Conservation (phyloP, 2,888 invertebrate genomes). For the Nycteola revayana region DNA sequence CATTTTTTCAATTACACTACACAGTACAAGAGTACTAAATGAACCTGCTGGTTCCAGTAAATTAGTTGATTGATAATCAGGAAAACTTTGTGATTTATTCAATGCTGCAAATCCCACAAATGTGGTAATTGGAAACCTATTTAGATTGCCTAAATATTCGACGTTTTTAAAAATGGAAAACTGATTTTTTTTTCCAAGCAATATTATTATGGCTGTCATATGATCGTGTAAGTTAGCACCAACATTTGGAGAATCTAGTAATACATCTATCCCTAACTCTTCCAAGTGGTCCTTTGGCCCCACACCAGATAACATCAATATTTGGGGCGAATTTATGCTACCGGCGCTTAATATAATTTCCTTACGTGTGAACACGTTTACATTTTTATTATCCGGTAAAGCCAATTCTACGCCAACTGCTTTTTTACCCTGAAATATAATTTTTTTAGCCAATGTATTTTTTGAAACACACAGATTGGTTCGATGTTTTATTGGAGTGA, state of each 20-base stretch:
- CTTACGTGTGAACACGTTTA: constrained; percentile 35
- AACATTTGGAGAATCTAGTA: constrained; percentile 44
- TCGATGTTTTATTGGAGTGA: constrained; percentile 36
- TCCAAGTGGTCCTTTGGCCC: constrained; percentile 49
- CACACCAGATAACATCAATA: constrained; percentile 60
- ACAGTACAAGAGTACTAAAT: constrained; percentile 26
- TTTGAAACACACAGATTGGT: constrained; percentile 45
- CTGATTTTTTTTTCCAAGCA: constrained; percentile 28
- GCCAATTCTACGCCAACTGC: constrained; percentile 46
- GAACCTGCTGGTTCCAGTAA: constrained; percentile 33
- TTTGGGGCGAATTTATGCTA: constrained; percentile 50
- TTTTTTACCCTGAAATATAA: constrained; percentile 36
- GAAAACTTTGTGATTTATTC: constrained; percentile 36
- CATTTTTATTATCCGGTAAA: constrained; percentile 24
- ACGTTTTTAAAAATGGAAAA: constrained; percentile 27
- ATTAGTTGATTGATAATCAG: constrained; percentile 45
- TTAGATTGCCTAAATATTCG: constrained; percentile 21
- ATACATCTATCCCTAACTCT: constrained; percentile 36
- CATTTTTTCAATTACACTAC: constrained; percentile 19
- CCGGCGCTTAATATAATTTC: constrained; percentile 58
- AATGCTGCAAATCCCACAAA: constrained; percentile 42
- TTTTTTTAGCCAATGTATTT: constrained; percentile 42
- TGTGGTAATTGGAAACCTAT: constrained; percentile 35
- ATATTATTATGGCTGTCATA: constrained; percentile 25
- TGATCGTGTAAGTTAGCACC: constrained; percentile 52